A percentile compares a stretch with the other conserved stretches of the same genome.
phyloP scores from a whole-genome alignment of 2,888 invertebrate genomes.

The Mesodorylaimus sp. region DNA sequence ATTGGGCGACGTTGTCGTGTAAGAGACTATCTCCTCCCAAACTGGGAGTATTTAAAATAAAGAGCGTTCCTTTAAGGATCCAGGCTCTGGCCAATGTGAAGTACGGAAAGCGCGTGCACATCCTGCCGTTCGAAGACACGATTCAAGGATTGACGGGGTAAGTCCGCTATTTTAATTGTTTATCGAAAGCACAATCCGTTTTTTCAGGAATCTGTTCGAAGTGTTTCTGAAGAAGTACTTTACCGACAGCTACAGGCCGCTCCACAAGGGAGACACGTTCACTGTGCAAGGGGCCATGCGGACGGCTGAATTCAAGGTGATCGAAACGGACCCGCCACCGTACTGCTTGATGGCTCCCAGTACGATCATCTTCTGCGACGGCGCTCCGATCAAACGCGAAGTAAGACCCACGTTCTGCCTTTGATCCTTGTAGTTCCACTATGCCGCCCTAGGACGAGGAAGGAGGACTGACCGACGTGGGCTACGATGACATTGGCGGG shows the following conservation, averaged over 20 bases:
- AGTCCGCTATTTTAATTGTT: constrained; percentile 28
- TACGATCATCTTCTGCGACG: constrained; percentile 96
- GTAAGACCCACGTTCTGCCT: too few relatives aligned
- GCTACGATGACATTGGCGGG: constrained; percentile 97
- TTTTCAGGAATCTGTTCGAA: constrained; percentile 68
- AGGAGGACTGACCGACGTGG: constrained; percentile 88
- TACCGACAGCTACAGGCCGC: constrained; percentile 92
- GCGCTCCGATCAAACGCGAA: constrained; percentile 95
- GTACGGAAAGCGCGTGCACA: constrained; percentile 92
- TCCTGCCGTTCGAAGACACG: constrained; percentile 94
- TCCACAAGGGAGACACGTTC: constrained; percentile 85
- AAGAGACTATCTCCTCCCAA: too few relatives aligned
- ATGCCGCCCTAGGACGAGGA: constrained; percentile 86
- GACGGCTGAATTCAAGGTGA: constrained; percentile 92
- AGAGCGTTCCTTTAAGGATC: too few relatives aligned
- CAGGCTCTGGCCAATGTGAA: constrained; percentile 87
- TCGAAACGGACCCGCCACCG: constrained; percentile 91
- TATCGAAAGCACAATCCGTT: neutral
- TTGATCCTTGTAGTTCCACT: too few relatives aligned
- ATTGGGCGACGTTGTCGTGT: constrained; percentile 75
- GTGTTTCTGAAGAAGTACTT: constrained; percentile 98
- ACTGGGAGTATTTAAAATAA: too few relatives aligned
- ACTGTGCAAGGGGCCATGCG: constrained; percentile 94
- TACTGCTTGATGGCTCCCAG: constrained; percentile 98
- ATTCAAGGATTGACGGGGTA: constrained; percentile 93